These are phyloP conservation scores for Garra rufa DNA, from an alignment of 2,113 vertebrate species.

Conservation along the genomic window DNA sequence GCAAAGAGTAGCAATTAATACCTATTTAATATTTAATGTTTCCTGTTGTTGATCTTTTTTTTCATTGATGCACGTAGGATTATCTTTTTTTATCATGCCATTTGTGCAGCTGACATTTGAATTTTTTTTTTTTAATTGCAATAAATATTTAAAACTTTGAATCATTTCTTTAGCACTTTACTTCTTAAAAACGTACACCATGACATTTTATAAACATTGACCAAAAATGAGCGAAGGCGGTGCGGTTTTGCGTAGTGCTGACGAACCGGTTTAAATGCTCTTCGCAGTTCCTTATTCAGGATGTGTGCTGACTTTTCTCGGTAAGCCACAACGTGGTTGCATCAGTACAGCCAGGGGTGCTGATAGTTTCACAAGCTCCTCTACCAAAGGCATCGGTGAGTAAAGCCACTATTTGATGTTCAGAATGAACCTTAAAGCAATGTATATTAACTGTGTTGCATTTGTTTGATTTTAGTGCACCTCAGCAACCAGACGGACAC, in stretches of 20 bases:
- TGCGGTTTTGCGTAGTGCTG: not conserved
- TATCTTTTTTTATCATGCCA: not conserved
- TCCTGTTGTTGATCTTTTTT: not conserved
- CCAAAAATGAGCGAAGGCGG: no score
- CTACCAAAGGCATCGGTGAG: not conserved
- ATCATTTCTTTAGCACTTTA: not conserved
- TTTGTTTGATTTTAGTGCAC: not conserved
- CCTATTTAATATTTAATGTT: slow-evolving; percentile 41
- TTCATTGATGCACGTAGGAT: not conserved
- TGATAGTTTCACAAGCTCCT: not conserved
- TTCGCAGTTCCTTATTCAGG: slow-evolving; percentile 25
- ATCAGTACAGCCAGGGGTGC: not conserved
- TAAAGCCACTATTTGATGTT: not conserved
- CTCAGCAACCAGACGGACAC: not conserved
- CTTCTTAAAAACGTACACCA: no score
- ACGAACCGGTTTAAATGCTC: not conserved
- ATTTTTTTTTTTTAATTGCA: not conserved
- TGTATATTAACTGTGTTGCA: not conserved
- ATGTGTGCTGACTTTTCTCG: not conserved
- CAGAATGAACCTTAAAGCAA: not conserved
- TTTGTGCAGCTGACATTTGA: slow-evolving; percentile 11
- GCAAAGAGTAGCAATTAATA: not conserved
- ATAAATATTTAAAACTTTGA: not conserved
- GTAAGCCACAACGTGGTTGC: not conserved
- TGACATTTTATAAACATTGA: not conserved